These are phyloP conservation scores for Pachycephus smyrnensis DNA, from an alignment of 2,888 invertebrate species.

Conservation along the genomic window DNA sequence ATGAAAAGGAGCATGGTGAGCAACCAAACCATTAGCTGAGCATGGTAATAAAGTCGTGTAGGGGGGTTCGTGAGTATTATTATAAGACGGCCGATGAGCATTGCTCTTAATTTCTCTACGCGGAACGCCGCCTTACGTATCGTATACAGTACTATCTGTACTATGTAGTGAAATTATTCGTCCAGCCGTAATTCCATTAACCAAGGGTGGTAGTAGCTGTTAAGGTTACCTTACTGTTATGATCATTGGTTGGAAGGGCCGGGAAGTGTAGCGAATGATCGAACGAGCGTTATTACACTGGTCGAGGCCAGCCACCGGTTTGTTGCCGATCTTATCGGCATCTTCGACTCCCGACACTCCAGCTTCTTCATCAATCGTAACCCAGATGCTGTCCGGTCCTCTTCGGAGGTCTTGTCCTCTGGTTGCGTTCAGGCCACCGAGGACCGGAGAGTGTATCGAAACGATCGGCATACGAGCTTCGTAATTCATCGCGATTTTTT, in stretches of 20 bases:
- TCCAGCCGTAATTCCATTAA: constrained; percentile 51
- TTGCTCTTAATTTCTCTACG: background rate
- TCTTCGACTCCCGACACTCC: background rate
- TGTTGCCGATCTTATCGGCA: constrained; percentile 26
- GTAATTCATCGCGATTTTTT: constrained; percentile 31
- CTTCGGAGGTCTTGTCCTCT: background rate
- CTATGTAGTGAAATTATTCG: background rate
- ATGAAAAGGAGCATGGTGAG: constrained; percentile 29
- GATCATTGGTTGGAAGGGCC: constrained; percentile 33
- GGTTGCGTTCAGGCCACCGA: background rate
- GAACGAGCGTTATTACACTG: background rate
- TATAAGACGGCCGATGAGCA: background rate
- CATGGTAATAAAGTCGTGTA: constrained; percentile 39
- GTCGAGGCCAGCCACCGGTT: constrained; percentile 7
- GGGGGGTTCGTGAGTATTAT: background rate
- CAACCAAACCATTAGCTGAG: constrained; percentile 36
- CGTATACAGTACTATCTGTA: background rate
- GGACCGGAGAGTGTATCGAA: background rate
- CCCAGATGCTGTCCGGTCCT: constrained; percentile 3
- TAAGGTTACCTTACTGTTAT: constrained; percentile 52
- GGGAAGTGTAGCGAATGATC: constrained; percentile 8
- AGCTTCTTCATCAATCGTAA: constrained; percentile 3
- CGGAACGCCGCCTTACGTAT: background rate
- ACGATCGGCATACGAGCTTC: constrained; percentile 31
- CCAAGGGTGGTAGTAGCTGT: constrained; percentile 28